Evolutionary conservation across 2,888 invertebrate species (phyloP).

Genomic region (Drosophila picticornis): DNA sequence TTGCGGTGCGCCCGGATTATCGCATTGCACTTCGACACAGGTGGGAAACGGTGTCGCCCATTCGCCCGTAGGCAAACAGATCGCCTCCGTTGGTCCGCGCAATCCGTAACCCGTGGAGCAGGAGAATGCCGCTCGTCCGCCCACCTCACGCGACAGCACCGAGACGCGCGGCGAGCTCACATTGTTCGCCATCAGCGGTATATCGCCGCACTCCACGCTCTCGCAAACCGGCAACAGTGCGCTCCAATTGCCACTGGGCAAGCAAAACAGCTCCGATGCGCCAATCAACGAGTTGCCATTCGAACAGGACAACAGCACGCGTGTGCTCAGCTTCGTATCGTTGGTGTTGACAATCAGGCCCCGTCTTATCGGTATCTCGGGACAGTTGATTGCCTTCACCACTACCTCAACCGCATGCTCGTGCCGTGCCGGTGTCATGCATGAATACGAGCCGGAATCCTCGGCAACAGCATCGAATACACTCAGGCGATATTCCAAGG

Average conservation of each 20-base stretch:
- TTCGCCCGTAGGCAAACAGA: constrained; percentile 90
- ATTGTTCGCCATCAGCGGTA: constrained; percentile 86
- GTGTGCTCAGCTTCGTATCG: constrained; percentile 91
- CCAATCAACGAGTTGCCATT: constrained; percentile 93
- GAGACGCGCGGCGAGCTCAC: constrained; percentile 89
- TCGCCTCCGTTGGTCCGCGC: constrained; percentile 90
- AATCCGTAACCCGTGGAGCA: constrained; percentile 92
- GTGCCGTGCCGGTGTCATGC: constrained; percentile 93
- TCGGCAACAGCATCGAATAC: constrained; percentile 92
- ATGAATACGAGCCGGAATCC: constrained; percentile 93
- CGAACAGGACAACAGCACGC: constrained; percentile 90
- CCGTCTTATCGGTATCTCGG: constrained; percentile 90
- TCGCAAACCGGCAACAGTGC: constrained; percentile 93
- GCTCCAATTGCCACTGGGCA: constrained; percentile 95
- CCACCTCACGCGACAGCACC: constrained; percentile 92
- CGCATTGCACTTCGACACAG: constrained; percentile 93
- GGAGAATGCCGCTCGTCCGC: constrained; percentile 92
- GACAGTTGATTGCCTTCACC: constrained; percentile 93
- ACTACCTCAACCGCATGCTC: constrained; percentile 92
- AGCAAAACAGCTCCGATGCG: constrained; percentile 89
- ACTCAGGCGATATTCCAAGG: constrained; percentile 92
- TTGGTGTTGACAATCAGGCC: constrained; percentile 90
- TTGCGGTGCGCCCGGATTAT: constrained; percentile 90
- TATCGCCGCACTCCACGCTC: constrained; percentile 94
- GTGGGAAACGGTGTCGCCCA: constrained; percentile 92